phyloP scores from a whole-genome alignment of 2,113 vertebrate species.

The Thamnaconus septentrionalis region DNA sequence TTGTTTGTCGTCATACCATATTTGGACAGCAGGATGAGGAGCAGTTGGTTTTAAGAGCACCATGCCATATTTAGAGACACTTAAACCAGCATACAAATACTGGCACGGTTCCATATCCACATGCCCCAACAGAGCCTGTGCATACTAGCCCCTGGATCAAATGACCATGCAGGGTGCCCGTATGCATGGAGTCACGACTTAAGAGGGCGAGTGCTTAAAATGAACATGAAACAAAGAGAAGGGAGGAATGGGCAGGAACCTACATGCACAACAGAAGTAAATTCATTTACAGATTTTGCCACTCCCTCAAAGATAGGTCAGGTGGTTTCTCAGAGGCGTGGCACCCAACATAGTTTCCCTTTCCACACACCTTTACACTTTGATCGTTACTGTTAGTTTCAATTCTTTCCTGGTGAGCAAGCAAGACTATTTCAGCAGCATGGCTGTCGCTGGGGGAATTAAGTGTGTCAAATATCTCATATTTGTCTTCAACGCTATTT shows the following conservation, averaged over 20 bases:
- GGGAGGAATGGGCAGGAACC: slow-evolving; percentile 1
- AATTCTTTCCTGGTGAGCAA: not conserved
- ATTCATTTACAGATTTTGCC: slow-evolving; percentile 11
- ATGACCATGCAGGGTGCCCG: not conserved
- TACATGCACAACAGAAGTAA: not conserved
- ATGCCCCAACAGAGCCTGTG: slow-evolving; percentile 40
- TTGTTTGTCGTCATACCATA: too few species aligned
- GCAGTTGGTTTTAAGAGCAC: too few species aligned
- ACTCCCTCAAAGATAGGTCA: slow-evolving; percentile 38
- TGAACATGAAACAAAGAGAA: slow-evolving; percentile 2
- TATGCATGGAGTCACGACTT: not conserved
- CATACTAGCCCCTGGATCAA: not conserved
- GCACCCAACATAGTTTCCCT: not conserved
- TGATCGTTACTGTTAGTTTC: not conserved
- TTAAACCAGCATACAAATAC: too few species aligned
- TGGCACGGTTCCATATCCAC: not conserved
- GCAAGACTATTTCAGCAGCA: slow-evolving; percentile 27
- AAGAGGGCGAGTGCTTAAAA: not conserved
- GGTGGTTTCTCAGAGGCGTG: slow-evolving; percentile 40
- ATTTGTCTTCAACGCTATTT: slow-evolving; percentile 70
- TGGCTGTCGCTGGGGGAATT: slow-evolving; percentile 63
- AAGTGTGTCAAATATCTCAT: slow-evolving; percentile 75
- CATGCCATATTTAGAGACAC: too few species aligned
- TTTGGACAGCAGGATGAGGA: too few species aligned
- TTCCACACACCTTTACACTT: not conserved